Evolutionary conservation across 2,888 invertebrate species (phyloP), one percentile per base, ranked within the genome.

Genomic region (Belgica antarctica): DNA sequence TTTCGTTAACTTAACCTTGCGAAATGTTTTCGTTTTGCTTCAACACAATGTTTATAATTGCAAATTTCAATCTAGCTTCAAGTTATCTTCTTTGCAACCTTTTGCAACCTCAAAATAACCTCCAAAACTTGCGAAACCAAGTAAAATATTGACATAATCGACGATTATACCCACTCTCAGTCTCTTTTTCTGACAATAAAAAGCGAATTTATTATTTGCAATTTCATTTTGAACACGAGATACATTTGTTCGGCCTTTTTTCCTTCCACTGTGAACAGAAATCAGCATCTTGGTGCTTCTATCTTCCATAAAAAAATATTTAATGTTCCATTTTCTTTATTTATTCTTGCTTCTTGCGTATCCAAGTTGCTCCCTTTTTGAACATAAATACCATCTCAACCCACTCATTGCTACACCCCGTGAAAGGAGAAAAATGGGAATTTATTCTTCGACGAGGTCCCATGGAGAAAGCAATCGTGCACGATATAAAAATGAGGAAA

Each of bases 181-280:
- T 31, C 19, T 41, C 15, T 63, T 19, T 63, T 63, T 28, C 31
- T 12, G 19, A 28, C 19, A 66, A 66, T 66, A 66, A 66, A n/a
- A 66, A 66, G 41, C 12, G 41, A 66, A 66, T 66, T 66, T 66
- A 66, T 66, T 66, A 25, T 66, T 66, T 66, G 65, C 65, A 66
- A 66, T 66, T 66, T 66, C 36, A 46, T 27, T 66, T 47, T 66
- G 47, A 47, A 47, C 27, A 46, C 41, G 36, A 63, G 36, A 46
- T 28, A 66, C 47, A 66, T 66, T 66, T 63, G 24, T 10, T 61
- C 27, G 15, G 52, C 52, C 52, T 7, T 24, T 12, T 22, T 22
- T 52, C 19, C 19, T 52, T 52, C 46, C 12, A 8, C 5, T 5
- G 34, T 31, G 34, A 41, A n/a, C 15, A n/a, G 15, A n/a, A 7